These are phyloP conservation scores for Arctia plantaginis DNA, from an alignment of 2,888 invertebrate genomes.

Conservation along the genomic window DNA sequence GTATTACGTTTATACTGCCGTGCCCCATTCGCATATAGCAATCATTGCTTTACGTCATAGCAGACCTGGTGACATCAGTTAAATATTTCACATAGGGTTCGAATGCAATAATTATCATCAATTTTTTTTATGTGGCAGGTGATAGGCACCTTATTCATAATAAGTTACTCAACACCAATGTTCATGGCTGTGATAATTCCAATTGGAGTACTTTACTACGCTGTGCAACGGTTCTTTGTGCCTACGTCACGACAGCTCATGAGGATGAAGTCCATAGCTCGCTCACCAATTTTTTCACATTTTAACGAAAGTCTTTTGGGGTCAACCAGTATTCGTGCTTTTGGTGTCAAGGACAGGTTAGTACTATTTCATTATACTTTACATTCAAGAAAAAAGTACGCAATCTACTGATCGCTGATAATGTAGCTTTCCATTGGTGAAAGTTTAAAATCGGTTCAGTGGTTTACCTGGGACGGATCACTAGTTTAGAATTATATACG, in stretches of 20 bases:
- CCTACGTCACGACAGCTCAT: conserved; percentile 97
- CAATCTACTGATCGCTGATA: no score
- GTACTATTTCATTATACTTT: background rate
- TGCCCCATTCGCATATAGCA: background rate
- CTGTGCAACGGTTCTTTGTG: conserved; percentile 97
- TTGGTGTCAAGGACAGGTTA: conserved; percentile 89
- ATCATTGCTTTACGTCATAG: no score
- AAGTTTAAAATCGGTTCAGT: no score
- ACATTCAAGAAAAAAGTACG: no score
- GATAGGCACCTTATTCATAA: conserved; percentile 94
- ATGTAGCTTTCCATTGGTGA: no score
- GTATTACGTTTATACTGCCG: background rate
- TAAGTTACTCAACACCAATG: conserved; percentile 94
- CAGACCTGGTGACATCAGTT: no score
- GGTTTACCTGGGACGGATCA: background rate
- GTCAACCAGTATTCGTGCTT: conserved; percentile 94
- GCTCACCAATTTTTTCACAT: conserved; percentile 98
- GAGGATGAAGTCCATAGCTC: conserved; percentile 96
- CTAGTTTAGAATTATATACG: no score
- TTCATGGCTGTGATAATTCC: conserved; percentile 93
- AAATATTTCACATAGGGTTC: background rate
- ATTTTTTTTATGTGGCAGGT: conserved; percentile 84
- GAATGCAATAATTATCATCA: background rate
- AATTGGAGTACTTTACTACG: conserved; percentile 93
- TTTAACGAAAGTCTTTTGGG: conserved; percentile 98